Conservation (phyloP, 2,888 invertebrate genomes). For the Abscondita cerata region DNA sequence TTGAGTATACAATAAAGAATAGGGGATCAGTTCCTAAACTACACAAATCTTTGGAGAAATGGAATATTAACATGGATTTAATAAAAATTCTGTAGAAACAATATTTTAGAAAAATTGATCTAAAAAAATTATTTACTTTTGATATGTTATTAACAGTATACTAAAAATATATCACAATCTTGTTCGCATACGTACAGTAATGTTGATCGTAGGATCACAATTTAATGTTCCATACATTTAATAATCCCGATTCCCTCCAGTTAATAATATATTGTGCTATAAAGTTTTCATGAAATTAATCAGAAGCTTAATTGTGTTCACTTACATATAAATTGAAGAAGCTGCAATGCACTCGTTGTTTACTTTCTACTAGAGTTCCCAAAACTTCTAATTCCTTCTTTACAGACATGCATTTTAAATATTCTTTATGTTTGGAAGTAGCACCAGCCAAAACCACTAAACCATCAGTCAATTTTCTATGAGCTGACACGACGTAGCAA, state of each 20-base stretch:
- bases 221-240: conserved; percentile 69
- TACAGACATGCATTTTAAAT: conserved; percentile 61
- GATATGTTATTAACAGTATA: too few relatives aligned
- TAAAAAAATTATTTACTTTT: too few relatives aligned
- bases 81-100: too few relatives aligned
- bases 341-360: conserved; percentile 75
- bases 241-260: conserved; percentile 76
- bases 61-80: too few relatives aligned
- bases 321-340: conserved; percentile 69
- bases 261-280: conserved; percentile 69
- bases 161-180: too few relatives aligned
- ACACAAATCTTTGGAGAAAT: too few relatives aligned
- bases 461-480: conserved; percentile 59
- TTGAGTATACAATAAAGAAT: too few relatives aligned
- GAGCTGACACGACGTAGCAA: conserved; percentile 71
- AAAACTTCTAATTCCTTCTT: conserved; percentile 62
- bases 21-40: too few relatives aligned
- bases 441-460: conserved; percentile 72
- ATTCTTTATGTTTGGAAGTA: conserved; percentile 66
- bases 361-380: conserved; percentile 67
- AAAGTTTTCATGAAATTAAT: conserved; percentile 40
- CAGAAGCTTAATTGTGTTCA: conserved; percentile 35
- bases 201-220: too few relatives aligned
- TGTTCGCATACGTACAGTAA: too few relatives aligned
- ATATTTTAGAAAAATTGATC: too few relatives aligned